Percentiles rank a stretch among this genome's conserved stretches.
Conservation (phyloP, 2,113 vertebrate genomes). For the Heterotis niloticus region DNA sequence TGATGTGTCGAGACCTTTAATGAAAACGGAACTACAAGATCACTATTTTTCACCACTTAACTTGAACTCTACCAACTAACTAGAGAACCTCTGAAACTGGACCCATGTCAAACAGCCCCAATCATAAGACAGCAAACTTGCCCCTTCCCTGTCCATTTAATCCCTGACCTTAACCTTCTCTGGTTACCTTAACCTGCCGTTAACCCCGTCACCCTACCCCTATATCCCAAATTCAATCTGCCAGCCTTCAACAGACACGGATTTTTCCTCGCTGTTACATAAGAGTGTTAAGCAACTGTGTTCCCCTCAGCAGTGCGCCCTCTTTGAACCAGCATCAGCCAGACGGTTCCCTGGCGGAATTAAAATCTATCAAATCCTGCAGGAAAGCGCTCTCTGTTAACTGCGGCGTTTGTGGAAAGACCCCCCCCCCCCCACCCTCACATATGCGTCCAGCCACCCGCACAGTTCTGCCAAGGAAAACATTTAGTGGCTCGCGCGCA, state of each 20-base stretch:
- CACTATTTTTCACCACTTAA: conserved; percentile 5
- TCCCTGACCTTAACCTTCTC: conserved; percentile 37
- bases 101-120: conserved; percentile 20
- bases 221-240: not conserved
- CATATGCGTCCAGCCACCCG: conserved; percentile 12
- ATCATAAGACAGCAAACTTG: not conserved
- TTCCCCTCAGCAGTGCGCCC: conserved; percentile 34
- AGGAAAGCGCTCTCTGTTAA: conserved; percentile 24
- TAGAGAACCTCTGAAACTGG: not conserved
- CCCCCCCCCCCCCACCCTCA: conserved; percentile 30
- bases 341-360: conserved; percentile 39
- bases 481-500: conserved; percentile 25
- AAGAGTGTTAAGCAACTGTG: conserved; percentile 40
- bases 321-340: conserved; percentile 36
- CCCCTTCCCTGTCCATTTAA: conserved; percentile 27
- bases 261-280: conserved; percentile 26
- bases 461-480: conserved; percentile 27
- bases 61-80: conserved; percentile 6
- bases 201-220: conserved; percentile 27
- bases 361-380: conserved; percentile 33
- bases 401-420: conserved; percentile 35
- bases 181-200: conserved; percentile 32
- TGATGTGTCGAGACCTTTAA: not conserved
- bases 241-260: not conserved
- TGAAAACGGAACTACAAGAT: not conserved